These are phyloP conservation scores for Ctenomys sociabilis DNA, from an alignment of 2,113 vertebrate genomes.

Conservation along the genomic window DNA sequence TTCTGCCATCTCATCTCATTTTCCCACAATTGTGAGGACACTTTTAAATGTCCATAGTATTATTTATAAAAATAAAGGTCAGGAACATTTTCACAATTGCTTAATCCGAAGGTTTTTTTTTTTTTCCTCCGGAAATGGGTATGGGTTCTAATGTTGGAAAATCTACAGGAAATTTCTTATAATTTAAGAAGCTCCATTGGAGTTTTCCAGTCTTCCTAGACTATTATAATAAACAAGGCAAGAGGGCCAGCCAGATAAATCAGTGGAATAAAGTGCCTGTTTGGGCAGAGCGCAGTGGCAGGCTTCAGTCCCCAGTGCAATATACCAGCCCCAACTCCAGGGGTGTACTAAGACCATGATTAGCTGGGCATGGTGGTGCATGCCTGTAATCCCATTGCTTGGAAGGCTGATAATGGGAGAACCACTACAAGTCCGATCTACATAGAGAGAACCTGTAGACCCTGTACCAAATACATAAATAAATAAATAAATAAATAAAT, in stretches of 20 bases:
- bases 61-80: constrained; percentile 60
- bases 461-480: too few species aligned
- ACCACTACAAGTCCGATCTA: too few species aligned
- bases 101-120: constrained; percentile 12
- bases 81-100: constrained; percentile 38
- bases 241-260: too few species aligned
- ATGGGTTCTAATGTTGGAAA: constrained; percentile 39
- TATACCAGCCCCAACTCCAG: too few species aligned
- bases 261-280: too few species aligned
- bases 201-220: background rate
- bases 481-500: background rate
- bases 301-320: too few species aligned
- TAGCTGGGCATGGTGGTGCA: too few species aligned
- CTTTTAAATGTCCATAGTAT: constrained; percentile 13
- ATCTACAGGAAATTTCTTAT: constrained; percentile 18
- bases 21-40: constrained; percentile 51
- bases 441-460: too few species aligned
- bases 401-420: too few species aligned
- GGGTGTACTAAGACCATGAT: too few species aligned
- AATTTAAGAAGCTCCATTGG: background rate
- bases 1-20: constrained; percentile 60
- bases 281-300: too few species aligned
- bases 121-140: constrained; percentile 46
- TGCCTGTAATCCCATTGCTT: too few species aligned
- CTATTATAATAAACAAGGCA: constrained; percentile 27